Conservation (phyloP, 2,797 vertebrate genomes). For the Nannoperca obscura region DNA sequence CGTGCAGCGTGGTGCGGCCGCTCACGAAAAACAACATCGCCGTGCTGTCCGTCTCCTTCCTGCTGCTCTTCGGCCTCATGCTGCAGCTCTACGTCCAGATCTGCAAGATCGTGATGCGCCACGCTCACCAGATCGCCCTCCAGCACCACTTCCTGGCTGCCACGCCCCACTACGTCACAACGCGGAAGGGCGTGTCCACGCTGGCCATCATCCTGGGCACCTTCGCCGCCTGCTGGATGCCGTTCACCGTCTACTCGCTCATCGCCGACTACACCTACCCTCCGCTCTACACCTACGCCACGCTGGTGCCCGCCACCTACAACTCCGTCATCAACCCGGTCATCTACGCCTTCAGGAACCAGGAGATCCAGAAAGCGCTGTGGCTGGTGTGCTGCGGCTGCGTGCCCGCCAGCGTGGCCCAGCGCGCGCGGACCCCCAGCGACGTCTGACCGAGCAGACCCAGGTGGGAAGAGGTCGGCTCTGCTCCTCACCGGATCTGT, state of each 20-base stretch:
- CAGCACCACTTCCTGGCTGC: slow-evolving; percentile 98
- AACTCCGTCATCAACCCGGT: slow-evolving; percentile 99
- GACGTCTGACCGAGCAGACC: slow-evolving; percentile 89
- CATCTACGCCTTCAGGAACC: slow-evolving; percentile 99
- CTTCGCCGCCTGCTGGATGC: slow-evolving; percentile 99
- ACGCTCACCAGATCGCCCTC: slow-evolving; percentile 98
- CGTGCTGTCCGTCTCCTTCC: slow-evolving; percentile 94
- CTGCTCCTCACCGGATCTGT: slow-evolving; percentile 60
- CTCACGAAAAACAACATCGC: slow-evolving; percentile 98
- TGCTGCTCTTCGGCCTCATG: slow-evolving; percentile 98
- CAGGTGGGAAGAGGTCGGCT: slow-evolving; percentile 63
- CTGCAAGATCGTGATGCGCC: slow-evolving; percentile 98
- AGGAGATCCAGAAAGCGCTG: slow-evolving; percentile 98
- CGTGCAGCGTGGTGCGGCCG: slow-evolving; percentile 96
- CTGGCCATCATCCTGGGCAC: slow-evolving; percentile 98
- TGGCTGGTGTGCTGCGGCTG: slow-evolving; percentile 97
- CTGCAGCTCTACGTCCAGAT: slow-evolving; percentile 98
- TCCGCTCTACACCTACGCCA: slow-evolving; percentile 98
- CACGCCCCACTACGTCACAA: slow-evolving; percentile 98
- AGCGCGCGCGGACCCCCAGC: slow-evolving; percentile 94
- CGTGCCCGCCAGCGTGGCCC: slow-evolving; percentile 90
- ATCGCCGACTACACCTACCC: slow-evolving; percentile 98
- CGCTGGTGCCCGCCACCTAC: slow-evolving; percentile 97
- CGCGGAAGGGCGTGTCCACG: slow-evolving; percentile 96
- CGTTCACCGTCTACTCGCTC: slow-evolving; percentile 97